Evolutionary conservation across 2,888 invertebrate genomes (phyloP).

Genomic region (Minunthozetes semirufus): DNA sequence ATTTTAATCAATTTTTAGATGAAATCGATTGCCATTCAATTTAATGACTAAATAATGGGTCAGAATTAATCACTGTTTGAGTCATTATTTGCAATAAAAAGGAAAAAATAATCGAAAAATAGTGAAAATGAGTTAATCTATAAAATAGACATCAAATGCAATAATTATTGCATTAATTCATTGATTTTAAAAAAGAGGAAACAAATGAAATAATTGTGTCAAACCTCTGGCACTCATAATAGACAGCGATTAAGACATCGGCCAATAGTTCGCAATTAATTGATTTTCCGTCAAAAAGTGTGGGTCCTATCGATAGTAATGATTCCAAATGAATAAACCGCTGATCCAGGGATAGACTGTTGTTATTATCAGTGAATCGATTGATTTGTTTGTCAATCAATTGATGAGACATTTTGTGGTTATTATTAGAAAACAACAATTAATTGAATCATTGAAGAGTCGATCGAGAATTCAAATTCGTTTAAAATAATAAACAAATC

Average conservation of each 20-base stretch:
- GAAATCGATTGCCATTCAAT: too few species aligned
- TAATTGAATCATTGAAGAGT: not conserved
- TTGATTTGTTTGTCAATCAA: not conserved
- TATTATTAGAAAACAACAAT: not conserved
- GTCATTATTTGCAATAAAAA: too few species aligned
- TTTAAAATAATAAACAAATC: too few species aligned
- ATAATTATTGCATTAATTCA: not conserved
- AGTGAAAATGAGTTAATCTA: not conserved
- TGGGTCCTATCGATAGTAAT: slow-evolving; percentile 35
- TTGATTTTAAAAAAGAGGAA: not conserved
- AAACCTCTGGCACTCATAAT: slow-evolving; percentile 39
- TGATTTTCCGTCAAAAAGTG: slow-evolving; percentile 38
- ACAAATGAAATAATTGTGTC: not conserved
- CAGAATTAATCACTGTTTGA: too few species aligned
- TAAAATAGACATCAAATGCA: not conserved
- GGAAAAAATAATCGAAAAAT: not conserved
- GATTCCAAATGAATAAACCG: slow-evolving; percentile 32
- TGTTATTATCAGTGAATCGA: not conserved
- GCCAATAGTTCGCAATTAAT: slow-evolving; percentile 38
- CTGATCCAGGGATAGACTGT: slow-evolving; percentile 25
- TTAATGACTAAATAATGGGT: too few species aligned
- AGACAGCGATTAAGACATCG: slow-evolving; percentile 38
- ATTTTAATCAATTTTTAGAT: too few species aligned
- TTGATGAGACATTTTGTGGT: not conserved
- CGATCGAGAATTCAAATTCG: too few species aligned